Evolutionary conservation across 2,888 invertebrate species (phyloP), one percentile per base, ranked within the genome.

Genomic region (Chrysomela aeneicollis): DNA sequence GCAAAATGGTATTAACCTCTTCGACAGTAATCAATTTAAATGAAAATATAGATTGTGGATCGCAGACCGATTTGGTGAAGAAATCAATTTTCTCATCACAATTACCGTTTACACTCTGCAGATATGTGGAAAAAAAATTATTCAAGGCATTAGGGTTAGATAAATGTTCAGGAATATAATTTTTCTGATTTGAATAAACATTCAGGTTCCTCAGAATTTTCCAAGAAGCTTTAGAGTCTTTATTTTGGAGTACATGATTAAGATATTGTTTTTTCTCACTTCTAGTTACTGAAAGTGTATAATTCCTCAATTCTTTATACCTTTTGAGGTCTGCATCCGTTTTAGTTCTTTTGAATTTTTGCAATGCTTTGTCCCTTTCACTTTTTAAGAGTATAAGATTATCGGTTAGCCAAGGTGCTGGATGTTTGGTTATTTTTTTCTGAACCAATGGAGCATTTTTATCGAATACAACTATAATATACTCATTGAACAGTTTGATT

Each of bases 271-370:
- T 32, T 15, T 30, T n/a, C 8, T 52, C 26, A 52, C 21, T 26
- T 26, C 30, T 22, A 2, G 51, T 51, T 10, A 51, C 51, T 51
- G 51, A 51, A 52, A 52, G 52, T 26, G 30, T 52, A 52, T 52
- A n/a, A 52, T 64, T 64, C 1, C 61, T 15, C 4, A 61, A 21
- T 42, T 58, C 35, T 37, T 65, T 61, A 22, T 65, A 65, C 12
- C 21, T 32, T 35, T 19, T 12, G 18, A 30, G 47, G 17, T 57
- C 52, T 12, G 32, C 46, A 8, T 35, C 52, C 1, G 21, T 19
- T 51, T 52, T 59, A 17, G 50, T 52, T 17, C 21, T 22, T 58
- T 59, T 63, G 37, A 30, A 57, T 64, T 53, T 64, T 19, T 19
- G 15, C 18, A 52, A 18, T 21, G 61, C 58, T 35, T n/a, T 53